Conservation (phyloP, 2,888 invertebrate genomes). For the Mimas tiliae region DNA sequence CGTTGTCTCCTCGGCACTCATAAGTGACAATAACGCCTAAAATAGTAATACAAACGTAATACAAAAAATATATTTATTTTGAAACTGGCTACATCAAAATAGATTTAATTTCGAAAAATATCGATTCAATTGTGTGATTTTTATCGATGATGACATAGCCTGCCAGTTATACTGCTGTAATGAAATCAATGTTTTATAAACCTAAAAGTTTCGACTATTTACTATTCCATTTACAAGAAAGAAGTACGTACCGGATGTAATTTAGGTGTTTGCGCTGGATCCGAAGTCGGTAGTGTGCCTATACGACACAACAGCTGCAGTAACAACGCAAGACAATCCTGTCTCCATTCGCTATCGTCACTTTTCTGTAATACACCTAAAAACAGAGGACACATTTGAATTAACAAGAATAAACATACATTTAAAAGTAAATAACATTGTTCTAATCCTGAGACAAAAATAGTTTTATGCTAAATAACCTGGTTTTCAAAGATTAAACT, state of each 20-base stretch:
- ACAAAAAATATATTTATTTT: conserved; percentile 27
- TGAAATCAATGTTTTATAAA: no score
- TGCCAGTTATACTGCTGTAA: no score
- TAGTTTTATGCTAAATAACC: no score
- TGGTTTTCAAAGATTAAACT: no score
- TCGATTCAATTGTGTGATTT: neutral
- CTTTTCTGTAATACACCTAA: conserved; percentile 88
- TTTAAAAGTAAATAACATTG: neutral
- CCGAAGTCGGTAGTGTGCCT: conserved; percentile 87
- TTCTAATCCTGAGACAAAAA: no score
- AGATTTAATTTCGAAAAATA: neutral
- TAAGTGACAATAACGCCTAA: conserved; percentile 90
- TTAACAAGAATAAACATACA: neutral
- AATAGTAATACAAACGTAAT: no score
- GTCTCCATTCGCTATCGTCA: conserved; percentile 96
- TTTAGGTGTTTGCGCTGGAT: conserved; percentile 73
- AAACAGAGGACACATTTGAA: conserved; percentile 33
- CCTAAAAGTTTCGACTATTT: no score
- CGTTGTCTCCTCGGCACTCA: conserved; percentile 93
- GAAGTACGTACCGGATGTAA: conserved; percentile 86
- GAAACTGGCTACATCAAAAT: neutral
- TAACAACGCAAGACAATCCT: conserved; percentile 95
- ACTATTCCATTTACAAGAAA: neutral
- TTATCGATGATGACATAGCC: no score
- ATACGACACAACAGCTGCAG: conserved; percentile 94